Evolutionary conservation across 2,113 vertebrate genomes (phyloP).

Genomic region (Indicator maculatus): DNA sequence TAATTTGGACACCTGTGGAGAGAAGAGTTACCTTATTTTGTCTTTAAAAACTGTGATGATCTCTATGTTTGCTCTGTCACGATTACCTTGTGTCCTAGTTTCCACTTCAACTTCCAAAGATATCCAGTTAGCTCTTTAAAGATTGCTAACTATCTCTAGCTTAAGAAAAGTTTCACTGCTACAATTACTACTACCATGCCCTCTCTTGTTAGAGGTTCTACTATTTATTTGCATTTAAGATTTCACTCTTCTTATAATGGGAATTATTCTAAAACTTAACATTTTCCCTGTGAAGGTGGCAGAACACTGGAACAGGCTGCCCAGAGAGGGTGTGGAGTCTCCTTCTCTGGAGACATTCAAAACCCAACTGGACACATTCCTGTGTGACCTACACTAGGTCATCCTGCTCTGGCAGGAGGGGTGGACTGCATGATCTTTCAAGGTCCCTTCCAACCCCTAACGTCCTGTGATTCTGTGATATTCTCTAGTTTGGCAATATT

Average conservation of each 20-base stretch:
- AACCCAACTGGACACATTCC: too few relatives aligned
- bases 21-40: background rate
- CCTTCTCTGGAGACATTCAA: too few relatives aligned
- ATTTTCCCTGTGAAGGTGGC: too few relatives aligned
- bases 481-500: conserved; percentile 29
- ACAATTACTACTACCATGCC: background rate
- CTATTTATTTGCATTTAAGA: conserved; percentile 6
- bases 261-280: conserved; percentile 13
- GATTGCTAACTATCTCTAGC: background rate
- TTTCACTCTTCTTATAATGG: background rate
- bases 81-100: background rate
- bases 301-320: too few relatives aligned
- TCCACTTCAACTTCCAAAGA: background rate
- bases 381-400: too few relatives aligned
- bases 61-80: background rate
- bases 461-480: too few relatives aligned
- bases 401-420: too few relatives aligned
- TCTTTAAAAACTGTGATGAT: background rate
- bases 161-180: background rate
- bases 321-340: too few relatives aligned
- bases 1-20: background rate
- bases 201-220: background rate
- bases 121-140: background rate
- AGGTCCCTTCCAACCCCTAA: too few relatives aligned
- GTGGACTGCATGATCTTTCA: too few relatives aligned